A percentile compares a stretch with the other conserved stretches of the same genome.
phyloP scores from a whole-genome alignment of 2,113 vertebrate genomes.

The Ciconia maguari region DNA sequence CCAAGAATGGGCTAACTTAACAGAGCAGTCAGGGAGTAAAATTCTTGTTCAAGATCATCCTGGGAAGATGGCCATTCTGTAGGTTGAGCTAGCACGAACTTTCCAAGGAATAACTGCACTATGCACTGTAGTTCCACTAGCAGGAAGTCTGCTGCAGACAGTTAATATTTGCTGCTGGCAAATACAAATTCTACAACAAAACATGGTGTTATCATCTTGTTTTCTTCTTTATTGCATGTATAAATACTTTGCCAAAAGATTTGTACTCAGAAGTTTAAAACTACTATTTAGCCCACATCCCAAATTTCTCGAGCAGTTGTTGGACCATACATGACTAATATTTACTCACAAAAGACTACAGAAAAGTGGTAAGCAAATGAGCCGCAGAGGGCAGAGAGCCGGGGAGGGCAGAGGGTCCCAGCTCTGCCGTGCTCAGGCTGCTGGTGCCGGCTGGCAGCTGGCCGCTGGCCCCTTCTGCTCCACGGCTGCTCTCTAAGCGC shows the following conservation, averaged over 20 bases:
- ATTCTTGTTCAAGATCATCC: background rate
- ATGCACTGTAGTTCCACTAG: background rate
- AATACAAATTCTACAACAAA: background rate
- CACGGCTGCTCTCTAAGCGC: background rate
- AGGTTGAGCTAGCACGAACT: background rate
- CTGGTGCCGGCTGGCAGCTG: background rate
- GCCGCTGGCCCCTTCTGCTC: background rate
- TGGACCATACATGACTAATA: background rate
- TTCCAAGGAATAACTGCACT: background rate
- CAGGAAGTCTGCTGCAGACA: background rate
- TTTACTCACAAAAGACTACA: background rate
- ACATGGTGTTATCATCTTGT: background rate
- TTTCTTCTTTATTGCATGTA: background rate
- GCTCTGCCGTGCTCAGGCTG: background rate
- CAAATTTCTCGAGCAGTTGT: background rate
- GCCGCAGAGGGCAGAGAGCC: background rate
- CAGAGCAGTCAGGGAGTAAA: background rate
- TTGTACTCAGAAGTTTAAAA: background rate
- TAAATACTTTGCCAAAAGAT: background rate
- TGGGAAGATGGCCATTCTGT: background rate
- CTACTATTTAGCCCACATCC: background rate
- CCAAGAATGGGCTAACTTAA: background rate
- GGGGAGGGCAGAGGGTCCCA: background rate
- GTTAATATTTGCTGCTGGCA: background rate
- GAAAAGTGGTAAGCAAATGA: background rate